Conservation (phyloP, 1,140 invertebrate species). For the Anoplophora glabripennis region DNA sequence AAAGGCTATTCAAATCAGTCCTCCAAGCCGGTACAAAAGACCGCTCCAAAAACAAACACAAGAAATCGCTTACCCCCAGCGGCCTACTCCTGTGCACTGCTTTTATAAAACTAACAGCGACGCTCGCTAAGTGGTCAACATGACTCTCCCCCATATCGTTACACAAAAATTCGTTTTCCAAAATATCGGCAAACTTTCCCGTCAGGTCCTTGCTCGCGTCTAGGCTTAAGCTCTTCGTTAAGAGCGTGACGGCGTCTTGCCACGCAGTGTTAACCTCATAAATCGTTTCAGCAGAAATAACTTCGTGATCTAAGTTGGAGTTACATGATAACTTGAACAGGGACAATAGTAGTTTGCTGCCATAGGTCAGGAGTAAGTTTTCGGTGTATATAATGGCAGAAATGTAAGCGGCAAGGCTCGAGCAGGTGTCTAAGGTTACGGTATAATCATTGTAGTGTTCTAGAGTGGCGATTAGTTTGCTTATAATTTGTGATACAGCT, state of each 20-base stretch:
- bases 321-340: slow-evolving; percentile 51
- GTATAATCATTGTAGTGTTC: slow-evolving; percentile 30
- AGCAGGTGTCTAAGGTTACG: slow-evolving; percentile 50
- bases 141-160: slow-evolving; percentile 13
- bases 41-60: slow-evolving; percentile 29
- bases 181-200: slow-evolving; percentile 42
- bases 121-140: slow-evolving; percentile 28
- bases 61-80: slow-evolving; percentile 20
- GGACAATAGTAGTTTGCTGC: slow-evolving; percentile 48
- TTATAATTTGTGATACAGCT: slow-evolving; percentile 53
- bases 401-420: slow-evolving; percentile 53
- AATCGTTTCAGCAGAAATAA: slow-evolving; percentile 51
- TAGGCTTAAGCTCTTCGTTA: slow-evolving; percentile 19
- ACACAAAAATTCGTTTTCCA: slow-evolving; percentile 44
- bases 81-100: slow-evolving; percentile 27
- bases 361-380: slow-evolving; percentile 38
- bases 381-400: slow-evolving; percentile 51
- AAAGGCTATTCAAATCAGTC: slow-evolving; percentile 21
- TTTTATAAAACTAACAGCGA: slow-evolving; percentile 31
- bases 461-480: slow-evolving; percentile 46
- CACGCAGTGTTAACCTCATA: slow-evolving; percentile 56
- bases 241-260: slow-evolving; percentile 51
- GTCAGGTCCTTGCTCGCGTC: slow-evolving; percentile 21
- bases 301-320: slow-evolving; percentile 39
- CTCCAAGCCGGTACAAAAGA: slow-evolving; percentile 24